Percentiles rank a stretch among this genome's conserved stretches.
Conservation (phyloP, 2,113 vertebrate species). For the Petrocephalus microphthalmus region DNA sequence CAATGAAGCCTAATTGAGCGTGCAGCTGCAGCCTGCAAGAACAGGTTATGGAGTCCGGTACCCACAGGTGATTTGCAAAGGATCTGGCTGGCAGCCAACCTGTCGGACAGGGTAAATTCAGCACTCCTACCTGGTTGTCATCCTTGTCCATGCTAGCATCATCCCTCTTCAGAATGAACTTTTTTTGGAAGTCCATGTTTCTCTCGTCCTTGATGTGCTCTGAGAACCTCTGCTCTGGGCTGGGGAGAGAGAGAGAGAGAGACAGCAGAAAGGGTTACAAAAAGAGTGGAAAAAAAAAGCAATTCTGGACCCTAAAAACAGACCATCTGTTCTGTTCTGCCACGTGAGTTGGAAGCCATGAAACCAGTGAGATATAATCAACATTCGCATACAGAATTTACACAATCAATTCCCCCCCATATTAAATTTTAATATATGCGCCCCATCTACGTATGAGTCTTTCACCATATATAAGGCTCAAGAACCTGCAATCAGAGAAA, state of each 20-base stretch:
- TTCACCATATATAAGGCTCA: background rate
- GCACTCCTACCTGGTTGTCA: conserved; percentile 81
- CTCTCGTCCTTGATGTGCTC: conserved; percentile 99
- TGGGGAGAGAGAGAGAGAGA: conserved; percentile 41
- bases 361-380: background rate
- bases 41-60: background rate
- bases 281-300: background rate
- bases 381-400: background rate
- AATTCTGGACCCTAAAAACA: background rate
- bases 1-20: background rate
- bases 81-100: background rate
- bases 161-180: conserved; percentile 93
- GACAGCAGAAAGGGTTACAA: background rate
- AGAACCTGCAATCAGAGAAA: background rate
- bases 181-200: conserved; percentile 90
- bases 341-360: background rate
- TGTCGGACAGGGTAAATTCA: no score
- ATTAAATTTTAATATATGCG: background rate
- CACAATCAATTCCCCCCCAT: background rate
- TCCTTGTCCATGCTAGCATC: conserved; percentile 96
- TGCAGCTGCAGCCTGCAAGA: background rate
- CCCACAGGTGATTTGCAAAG: background rate
- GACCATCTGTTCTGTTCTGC: conserved; percentile 4
- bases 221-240: conserved; percentile 95
- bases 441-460: background rate